These are phyloP conservation scores for Zingel zingel DNA, from an alignment of 2,113 vertebrate genomes.

Conservation along the genomic window DNA sequence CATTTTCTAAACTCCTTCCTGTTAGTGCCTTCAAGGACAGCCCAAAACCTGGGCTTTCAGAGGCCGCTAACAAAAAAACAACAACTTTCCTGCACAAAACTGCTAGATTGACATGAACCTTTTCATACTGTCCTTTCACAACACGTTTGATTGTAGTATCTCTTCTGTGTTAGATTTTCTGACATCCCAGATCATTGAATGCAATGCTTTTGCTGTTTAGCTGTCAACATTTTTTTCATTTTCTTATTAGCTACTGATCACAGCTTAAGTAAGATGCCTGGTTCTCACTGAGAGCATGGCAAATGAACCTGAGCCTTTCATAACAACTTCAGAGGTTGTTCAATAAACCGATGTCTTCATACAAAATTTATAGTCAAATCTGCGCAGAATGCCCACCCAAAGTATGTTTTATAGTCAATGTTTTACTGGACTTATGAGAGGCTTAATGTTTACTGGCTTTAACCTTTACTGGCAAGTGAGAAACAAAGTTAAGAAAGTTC, in stretches of 20 bases:
- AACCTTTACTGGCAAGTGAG: background rate
- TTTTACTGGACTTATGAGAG: slow-evolving; percentile 8
- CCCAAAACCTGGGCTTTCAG: slow-evolving; percentile 7
- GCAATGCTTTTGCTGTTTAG: background rate
- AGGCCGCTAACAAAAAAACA: background rate
- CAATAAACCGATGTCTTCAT: slow-evolving; percentile 32
- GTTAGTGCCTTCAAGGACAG: slow-evolving; percentile 10
- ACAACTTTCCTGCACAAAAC: background rate
- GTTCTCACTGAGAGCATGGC: slow-evolving; percentile 31
- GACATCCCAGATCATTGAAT: background rate
- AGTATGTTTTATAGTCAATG: background rate
- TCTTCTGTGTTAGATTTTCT: background rate
- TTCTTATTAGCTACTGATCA: slow-evolving; percentile 31
- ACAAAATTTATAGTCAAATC: slow-evolving; percentile 12
- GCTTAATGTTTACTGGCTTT: background rate
- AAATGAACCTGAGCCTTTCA: slow-evolving; percentile 52
- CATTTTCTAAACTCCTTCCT: background rate
- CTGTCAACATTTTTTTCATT: slow-evolving; percentile 8
- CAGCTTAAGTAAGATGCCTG: background rate
- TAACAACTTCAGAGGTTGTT: slow-evolving; percentile 47
- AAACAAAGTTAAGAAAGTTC: background rate
- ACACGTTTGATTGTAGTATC: slow-evolving; percentile 10
- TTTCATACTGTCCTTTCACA: background rate
- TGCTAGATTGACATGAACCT: background rate
- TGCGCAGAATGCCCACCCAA: slow-evolving; percentile 20